phyloP scores from a whole-genome alignment of 2,113 vertebrate species.

The Indicator maculatus region DNA sequence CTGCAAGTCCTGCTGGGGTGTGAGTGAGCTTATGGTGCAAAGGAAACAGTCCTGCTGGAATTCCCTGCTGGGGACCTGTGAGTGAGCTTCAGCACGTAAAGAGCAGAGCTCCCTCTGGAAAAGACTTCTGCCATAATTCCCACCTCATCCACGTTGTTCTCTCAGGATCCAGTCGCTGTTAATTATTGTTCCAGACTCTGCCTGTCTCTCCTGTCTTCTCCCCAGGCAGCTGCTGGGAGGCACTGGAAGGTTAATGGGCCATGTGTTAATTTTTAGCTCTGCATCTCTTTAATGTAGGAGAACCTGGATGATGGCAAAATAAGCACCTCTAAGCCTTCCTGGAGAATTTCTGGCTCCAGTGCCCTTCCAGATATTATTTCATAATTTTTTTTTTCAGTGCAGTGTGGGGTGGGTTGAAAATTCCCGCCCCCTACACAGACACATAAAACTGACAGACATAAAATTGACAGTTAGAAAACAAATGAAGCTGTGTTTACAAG shows the following conservation, averaged over 20 bases:
- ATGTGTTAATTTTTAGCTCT: conserved; percentile 38
- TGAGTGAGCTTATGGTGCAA: no score
- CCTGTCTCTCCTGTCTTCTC: conserved; percentile 5
- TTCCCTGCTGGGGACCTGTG: neutral
- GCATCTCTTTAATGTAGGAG: neutral
- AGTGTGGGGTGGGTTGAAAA: no score
- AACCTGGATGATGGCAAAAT: conserved; percentile 7
- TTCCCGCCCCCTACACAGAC: no score
- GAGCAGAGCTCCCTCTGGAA: neutral
- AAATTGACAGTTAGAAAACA: no score
- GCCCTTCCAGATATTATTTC: neutral
- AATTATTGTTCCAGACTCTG: conserved; percentile 46
- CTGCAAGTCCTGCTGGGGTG: no score
- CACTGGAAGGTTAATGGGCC: conserved; percentile 34
- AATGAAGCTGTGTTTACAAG: no score
- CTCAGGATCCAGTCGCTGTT: conserved; percentile 6
- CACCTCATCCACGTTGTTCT: neutral
- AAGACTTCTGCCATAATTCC: conserved; percentile 3
- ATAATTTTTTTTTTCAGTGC: neutral
- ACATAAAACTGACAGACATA: no score
- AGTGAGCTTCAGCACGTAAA: neutral
- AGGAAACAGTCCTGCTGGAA: neutral
- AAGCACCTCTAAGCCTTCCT: neutral
- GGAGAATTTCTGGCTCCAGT: neutral
- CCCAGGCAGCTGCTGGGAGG: conserved; percentile 11